Percentiles rank a stretch among this genome's conserved stretches.
These are phyloP conservation scores for Acrocephalus arundinaceus DNA, from an alignment of 2,113 vertebrate species.

Conservation along the genomic window DNA sequence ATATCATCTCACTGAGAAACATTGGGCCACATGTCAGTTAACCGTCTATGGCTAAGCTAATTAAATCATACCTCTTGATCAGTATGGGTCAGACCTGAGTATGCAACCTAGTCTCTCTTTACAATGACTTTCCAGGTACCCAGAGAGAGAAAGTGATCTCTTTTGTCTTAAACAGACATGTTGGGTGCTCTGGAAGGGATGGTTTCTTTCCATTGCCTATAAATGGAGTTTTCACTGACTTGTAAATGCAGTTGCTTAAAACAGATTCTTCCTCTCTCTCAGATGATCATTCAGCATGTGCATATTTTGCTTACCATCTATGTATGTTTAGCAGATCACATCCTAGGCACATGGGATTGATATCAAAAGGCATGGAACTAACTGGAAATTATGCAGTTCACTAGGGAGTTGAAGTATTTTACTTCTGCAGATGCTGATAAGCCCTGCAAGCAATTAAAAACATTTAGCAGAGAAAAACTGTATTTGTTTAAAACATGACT, in stretches of 20 bases:
- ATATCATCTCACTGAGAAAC: background rate
- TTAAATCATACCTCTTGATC: background rate
- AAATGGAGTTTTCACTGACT: background rate
- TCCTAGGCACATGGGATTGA: background rate
- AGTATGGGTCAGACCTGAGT: background rate
- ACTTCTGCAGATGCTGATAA: slow-evolving; percentile 25
- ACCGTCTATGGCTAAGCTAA: background rate
- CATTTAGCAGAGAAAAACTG: background rate
- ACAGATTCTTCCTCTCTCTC: background rate
- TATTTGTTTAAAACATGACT: slow-evolving; percentile 15
- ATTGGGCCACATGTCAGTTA: background rate
- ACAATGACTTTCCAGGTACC: background rate
- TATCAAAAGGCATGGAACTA: slow-evolving; percentile 8
- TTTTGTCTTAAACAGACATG: background rate
- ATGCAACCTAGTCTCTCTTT: background rate
- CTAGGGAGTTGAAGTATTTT: background rate
- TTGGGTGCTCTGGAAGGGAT: background rate
- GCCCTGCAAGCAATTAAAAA: slow-evolving; percentile 9
- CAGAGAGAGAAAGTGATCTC: background rate
- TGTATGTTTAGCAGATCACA: slow-evolving; percentile 6
- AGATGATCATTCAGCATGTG: background rate
- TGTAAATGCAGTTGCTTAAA: background rate
- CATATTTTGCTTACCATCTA: background rate
- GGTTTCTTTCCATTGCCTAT: background rate
- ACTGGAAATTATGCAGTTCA: background rate